Evolutionary conservation across 2,113 vertebrate species (phyloP).

Genomic region (Arvicanthis niloticus): DNA sequence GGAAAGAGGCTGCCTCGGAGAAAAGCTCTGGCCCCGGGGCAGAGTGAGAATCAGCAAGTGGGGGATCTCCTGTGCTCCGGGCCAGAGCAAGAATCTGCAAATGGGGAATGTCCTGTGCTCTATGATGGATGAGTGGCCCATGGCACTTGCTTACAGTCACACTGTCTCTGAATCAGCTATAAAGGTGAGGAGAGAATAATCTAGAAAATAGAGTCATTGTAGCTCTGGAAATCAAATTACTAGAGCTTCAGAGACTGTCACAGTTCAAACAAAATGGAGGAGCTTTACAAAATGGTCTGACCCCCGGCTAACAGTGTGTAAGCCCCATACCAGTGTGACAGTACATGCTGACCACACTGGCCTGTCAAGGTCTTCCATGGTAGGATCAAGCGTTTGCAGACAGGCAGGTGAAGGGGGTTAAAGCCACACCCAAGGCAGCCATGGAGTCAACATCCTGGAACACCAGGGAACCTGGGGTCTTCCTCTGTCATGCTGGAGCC

Average conservation of each 20-base stretch:
- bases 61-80: background rate
- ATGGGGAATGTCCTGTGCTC: background rate
- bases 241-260: background rate
- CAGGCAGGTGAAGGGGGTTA: background rate
- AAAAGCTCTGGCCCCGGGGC: background rate
- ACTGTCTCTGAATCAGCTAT: background rate
- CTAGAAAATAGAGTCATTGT: background rate
- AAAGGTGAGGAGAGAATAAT: too few species aligned
- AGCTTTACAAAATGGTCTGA: background rate
- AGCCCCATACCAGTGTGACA: background rate
- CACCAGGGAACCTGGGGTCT: accelerated
- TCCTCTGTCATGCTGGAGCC: background rate
- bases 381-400: background rate
- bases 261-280: background rate
- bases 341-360: background rate
- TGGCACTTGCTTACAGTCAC: too few species aligned
- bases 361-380: background rate
- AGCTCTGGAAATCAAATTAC: background rate
- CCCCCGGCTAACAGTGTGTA: background rate
- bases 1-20: background rate
- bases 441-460: background rate
- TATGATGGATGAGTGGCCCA: background rate
- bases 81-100: too few species aligned
- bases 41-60: too few species aligned
- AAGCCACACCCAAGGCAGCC: background rate